Base-by-base conservation (phyloP, 2,888 invertebrate species). In the Ochropleura plecta region DNA sequence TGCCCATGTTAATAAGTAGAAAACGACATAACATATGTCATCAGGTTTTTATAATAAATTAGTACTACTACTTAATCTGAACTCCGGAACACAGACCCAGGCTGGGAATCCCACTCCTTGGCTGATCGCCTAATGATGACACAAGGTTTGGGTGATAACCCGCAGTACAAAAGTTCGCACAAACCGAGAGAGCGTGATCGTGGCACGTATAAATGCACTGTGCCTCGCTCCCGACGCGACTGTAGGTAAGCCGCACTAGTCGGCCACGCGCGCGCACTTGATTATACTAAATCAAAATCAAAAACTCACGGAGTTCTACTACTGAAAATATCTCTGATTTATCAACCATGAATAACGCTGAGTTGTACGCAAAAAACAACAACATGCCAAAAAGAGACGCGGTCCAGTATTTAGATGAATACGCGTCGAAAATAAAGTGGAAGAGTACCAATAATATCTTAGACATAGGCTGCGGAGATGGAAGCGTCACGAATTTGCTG, bases 381-480 rank as follows among this genome's bases (percentile, higher is more conserved):
- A 96, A 95, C 67, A 92, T 98, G 72, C 98, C 98, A 91, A 97
- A 97, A 79, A 96, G 97, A 40, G 96, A 95, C 82, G 95, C 95
- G 0, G 49, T 87, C 3, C 48, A 76, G n/a, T 97, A 97, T 10
- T 91, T 98, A 70, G 97, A 97, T 55, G 97, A 97, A 88, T 97
- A 97, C 89, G 93, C 97, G 10, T 91, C 94, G 14, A 92, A 95
- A 83, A 92, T 98, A 55, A 94, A 96, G 75, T 97, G 97, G 97
- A 94, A 95, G 8, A 94, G 95, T 73, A 79, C 66, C 16, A 92
- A 93, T 64, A 91, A 92, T 12, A 91, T 97, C 40, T 86, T 98
- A 77, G 98, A 98, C 88, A 96, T 98, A 48, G 98, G 98, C 0
- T 98, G 97, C 77, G 98, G 98, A 0, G 97, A 98, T 62, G 98